phyloP scores from a whole-genome alignment of 37 sponge, comb jelly and placozoan species.

The Crambe crambe region DNA sequence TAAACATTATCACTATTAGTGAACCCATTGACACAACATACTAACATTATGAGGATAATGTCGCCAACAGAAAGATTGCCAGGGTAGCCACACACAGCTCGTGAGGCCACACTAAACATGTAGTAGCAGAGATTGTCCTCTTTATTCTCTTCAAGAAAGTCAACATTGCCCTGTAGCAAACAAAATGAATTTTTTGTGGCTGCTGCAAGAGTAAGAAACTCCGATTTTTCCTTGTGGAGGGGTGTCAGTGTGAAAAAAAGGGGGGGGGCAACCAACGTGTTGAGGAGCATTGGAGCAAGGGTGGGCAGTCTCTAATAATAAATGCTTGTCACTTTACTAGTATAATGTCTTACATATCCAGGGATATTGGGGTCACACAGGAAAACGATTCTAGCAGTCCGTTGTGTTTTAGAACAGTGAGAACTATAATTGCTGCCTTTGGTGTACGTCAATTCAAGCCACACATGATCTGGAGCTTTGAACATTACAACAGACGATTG shows the following conservation, averaged over 20 bases:
- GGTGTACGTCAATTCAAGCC: constrained; percentile 71
- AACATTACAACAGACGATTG: neutral
- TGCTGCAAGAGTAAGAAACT: no score
- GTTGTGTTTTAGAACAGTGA: constrained; percentile 34
- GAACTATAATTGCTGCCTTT: constrained; percentile 43
- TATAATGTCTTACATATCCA: constrained; percentile 19
- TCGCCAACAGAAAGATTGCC: constrained; percentile 34
- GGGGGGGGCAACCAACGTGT: no score
- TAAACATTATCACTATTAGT: neutral
- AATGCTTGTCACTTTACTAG: neutral
- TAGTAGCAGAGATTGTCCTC: constrained; percentile 65
- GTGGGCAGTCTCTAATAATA: no score
- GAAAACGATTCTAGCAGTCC: constrained; percentile 57
- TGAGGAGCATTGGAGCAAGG: no score
- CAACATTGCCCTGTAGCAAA: constrained; percentile 42
- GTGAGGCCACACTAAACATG: constrained; percentile 49
- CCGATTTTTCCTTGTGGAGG: no score
- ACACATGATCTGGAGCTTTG: constrained; percentile 40
- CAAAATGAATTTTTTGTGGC: neutral
- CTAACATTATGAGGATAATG: constrained; percentile 74
- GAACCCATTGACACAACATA: neutral
- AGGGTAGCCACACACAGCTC: constrained; percentile 53
- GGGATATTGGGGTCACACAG: constrained; percentile 62
- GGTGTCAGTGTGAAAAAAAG: no score
- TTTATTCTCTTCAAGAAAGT: constrained; percentile 74